Evolutionary conservation across 2,888 invertebrate genomes (phyloP).

Genomic region (Ochropleura plecta): DNA sequence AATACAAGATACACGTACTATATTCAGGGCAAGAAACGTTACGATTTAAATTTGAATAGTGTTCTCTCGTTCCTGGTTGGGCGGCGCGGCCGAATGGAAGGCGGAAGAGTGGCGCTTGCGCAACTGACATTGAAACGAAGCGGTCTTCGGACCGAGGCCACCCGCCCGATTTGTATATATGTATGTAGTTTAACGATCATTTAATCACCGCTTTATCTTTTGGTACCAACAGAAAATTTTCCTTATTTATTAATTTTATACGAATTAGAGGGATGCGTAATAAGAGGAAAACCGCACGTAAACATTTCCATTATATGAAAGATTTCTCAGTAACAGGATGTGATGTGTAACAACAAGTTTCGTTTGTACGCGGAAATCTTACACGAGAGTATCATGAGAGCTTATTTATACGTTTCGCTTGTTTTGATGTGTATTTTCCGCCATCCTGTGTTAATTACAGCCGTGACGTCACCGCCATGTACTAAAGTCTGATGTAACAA

Average conservation of each 20-base stretch:
- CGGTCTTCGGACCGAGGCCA: slow-evolving; percentile 86
- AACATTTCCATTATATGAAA: slow-evolving; percentile 69
- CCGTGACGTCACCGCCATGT: slow-evolving; percentile 60
- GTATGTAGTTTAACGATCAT: slow-evolving; percentile 78
- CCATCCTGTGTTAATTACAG: slow-evolving; percentile 67
- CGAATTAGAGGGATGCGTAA: slow-evolving; percentile 64
- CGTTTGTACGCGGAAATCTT: slow-evolving; percentile 72
- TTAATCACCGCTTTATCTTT: slow-evolving; percentile 72
- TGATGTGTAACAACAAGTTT: slow-evolving; percentile 70
- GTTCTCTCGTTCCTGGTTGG: slow-evolving; percentile 81
- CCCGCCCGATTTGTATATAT: slow-evolving; percentile 80
- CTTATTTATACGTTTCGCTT: slow-evolving; percentile 70
- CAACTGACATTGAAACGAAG: slow-evolving; percentile 89
- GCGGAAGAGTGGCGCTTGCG: slow-evolving; percentile 89
- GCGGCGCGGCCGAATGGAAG: slow-evolving; percentile 76
- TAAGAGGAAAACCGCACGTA: slow-evolving; percentile 77
- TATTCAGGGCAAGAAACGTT: slow-evolving; percentile 73
- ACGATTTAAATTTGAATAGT: slow-evolving; percentile 82
- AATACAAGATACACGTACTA: slow-evolving; percentile 46
- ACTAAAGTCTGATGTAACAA: slow-evolving; percentile 54
- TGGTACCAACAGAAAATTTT: slow-evolving; percentile 63
- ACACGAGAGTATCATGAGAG: slow-evolving; percentile 67
- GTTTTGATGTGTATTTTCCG: slow-evolving; percentile 73
- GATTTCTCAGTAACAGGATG: slow-evolving; percentile 80
- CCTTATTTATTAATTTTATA: slow-evolving; percentile 61